These are phyloP conservation scores for Ageneiosus marmoratus DNA, from an alignment of 2,113 vertebrate genomes.

Conservation along the genomic window DNA sequence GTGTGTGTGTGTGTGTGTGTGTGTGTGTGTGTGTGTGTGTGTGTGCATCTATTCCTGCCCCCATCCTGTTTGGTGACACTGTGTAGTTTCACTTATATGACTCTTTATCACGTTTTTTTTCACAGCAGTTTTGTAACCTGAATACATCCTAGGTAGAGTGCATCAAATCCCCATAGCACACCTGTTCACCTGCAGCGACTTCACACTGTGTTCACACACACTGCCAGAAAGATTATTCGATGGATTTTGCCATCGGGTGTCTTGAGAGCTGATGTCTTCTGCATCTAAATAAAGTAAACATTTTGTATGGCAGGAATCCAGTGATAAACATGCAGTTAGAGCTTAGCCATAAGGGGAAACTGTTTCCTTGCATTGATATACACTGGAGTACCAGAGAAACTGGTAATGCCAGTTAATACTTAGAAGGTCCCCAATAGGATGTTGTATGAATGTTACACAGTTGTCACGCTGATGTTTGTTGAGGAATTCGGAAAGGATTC, in stretches of 20 bases:
- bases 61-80: constrained; percentile 2
- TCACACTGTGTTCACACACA: constrained; percentile 12
- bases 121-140: background rate
- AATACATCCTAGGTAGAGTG: constrained; percentile 11
- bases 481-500: too few species aligned
- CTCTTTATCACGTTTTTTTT: constrained; percentile 3
- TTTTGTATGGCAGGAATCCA: constrained; percentile 13
- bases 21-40: background rate
- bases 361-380: background rate
- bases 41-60: background rate
- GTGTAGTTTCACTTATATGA: constrained; percentile 5
- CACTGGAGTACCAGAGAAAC: too few species aligned
- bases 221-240: constrained; percentile 37
- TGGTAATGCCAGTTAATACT: too few species aligned
- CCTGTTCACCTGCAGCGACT: constrained; percentile 11
- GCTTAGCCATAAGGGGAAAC: background rate
- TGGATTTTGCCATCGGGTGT: constrained; percentile 31
- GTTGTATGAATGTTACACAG: too few species aligned
- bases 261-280: constrained; percentile 40
- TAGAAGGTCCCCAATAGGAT: too few species aligned
- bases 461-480: too few species aligned
- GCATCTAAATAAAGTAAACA: constrained; percentile 14
- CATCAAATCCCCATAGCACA: constrained; percentile 36
- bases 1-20: background rate
- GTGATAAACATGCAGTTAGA: background rate